Evolutionary conservation across 2,888 invertebrate genomes (phyloP).

Genomic region (Zonitis immaculata): DNA sequence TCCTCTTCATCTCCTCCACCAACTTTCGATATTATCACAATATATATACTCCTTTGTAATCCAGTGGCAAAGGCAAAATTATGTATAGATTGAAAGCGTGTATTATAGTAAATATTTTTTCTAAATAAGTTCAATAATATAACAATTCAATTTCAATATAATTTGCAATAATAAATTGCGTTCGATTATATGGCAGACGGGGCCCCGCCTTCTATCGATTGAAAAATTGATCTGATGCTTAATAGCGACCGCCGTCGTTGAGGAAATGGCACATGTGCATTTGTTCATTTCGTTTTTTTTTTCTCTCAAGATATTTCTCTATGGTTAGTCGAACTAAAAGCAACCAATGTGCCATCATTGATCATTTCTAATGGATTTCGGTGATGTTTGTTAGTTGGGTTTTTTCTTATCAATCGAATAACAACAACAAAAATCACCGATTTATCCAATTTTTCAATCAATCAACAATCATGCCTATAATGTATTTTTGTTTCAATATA

Average conservation of each 20-base stretch:
- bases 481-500: too few relatives aligned
- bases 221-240: neutral
- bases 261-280: neutral
- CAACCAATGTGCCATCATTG: neutral
- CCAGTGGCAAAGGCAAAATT: neutral
- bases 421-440: neutral
- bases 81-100: too few relatives aligned
- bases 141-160: conserved; percentile 8
- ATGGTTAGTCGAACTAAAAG: neutral
- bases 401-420: neutral
- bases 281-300: neutral
- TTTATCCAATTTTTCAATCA: neutral
- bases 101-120: too few relatives aligned
- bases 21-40: neutral
- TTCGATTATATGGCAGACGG: neutral
- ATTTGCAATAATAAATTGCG: conserved; percentile 4
- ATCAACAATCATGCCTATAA: too few relatives aligned
- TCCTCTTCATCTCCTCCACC: neutral
- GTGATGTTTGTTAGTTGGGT: neutral
- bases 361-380: neutral
- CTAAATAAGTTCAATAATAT: too few relatives aligned
- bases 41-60: too few relatives aligned
- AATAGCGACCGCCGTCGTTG: neutral
- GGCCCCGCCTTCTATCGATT: neutral
- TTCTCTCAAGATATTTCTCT: neutral